Evolutionary conservation across 2,888 invertebrate species (phyloP), one percentile per base, ranked within the genome.

Genomic region (Cephus sareptanus): DNA sequence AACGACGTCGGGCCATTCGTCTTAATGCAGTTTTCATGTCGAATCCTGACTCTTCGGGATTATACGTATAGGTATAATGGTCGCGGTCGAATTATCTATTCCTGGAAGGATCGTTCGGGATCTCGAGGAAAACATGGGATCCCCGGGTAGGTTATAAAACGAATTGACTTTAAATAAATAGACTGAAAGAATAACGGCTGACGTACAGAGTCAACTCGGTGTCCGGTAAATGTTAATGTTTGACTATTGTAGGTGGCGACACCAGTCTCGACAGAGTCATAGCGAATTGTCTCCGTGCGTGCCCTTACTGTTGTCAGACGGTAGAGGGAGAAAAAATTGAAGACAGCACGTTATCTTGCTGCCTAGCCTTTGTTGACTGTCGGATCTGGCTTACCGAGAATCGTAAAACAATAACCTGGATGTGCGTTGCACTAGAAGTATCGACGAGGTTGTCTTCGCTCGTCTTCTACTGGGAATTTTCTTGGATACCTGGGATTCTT

Each of bases 1-100:
- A 88, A 88, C 85, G 84, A 69, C 82, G 79, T 79, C 78, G 76
- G 82, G 83, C 81, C 80, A 83, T 83, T 84, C 84, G 85, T 85
- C 87, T 87, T 87, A 87, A 89, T 88, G 88, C 86, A 84, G 85
- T 89, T 88, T 87, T 85, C 89, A 85, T 89, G 87, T 88, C 80
- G 71, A 31, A 71, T 71, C 71, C 71, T 71, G 31, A 15, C 31
- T 34, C n/a, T n/a, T 71, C 30, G 15, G 31, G 31, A 31, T 34
- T 31, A 30, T 68, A 73, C n/a, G 31, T 73, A 34, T 73, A 30
- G 33, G 70, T 30, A 75, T 34, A 68, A 23, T 69, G 34, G 34
- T 34, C 33, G 75, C 1, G 69, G 73, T 23, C 30, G 37, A 56
- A 77, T 77, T 40, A 77, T 73, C 77, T 77, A 69, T 74, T 74